phyloP scores from a whole-genome alignment of 2,888 invertebrate genomes.

The Girardia tigrina region DNA sequence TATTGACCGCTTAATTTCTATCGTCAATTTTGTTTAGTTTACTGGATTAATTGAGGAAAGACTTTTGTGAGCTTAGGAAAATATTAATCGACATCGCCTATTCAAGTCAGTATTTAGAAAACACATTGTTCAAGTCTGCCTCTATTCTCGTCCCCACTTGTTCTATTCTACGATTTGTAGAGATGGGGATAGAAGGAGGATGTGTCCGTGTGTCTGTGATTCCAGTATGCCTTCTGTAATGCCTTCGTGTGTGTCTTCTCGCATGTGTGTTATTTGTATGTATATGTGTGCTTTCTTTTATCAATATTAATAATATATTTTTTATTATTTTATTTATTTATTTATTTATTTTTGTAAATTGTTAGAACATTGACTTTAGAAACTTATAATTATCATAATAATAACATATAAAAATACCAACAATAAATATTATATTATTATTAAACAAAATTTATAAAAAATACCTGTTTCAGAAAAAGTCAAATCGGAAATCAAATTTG shows the following conservation, averaged over 20 bases:
- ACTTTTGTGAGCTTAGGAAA: background rate
- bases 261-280: too few relatives aligned
- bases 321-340: too few relatives aligned
- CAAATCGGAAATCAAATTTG: background rate
- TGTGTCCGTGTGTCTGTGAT: background rate
- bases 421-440: too few relatives aligned
- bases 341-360: too few relatives aligned
- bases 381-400: too few relatives aligned
- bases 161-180: background rate
- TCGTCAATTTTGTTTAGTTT: slow-evolving; percentile 14
- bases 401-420: too few relatives aligned
- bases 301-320: too few relatives aligned
- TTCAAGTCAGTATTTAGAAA: slow-evolving; percentile 3
- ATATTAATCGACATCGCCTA: background rate
- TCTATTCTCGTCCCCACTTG: background rate
- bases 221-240: too few relatives aligned
- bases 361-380: too few relatives aligned
- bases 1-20: slow-evolving; percentile 18
- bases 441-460: too few relatives aligned
- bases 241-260: too few relatives aligned
- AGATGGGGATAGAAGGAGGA: background rate
- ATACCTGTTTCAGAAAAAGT: slow-evolving; percentile 13
- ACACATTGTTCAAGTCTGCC: background rate
- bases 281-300: too few relatives aligned
- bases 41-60: background rate